Evolutionary conservation across 30 jellyfish, hydroid and myxozoan genomes (phyloP), one percentile per base, ranked within the genome.

Genomic region (Turritopsis rubra): DNA sequence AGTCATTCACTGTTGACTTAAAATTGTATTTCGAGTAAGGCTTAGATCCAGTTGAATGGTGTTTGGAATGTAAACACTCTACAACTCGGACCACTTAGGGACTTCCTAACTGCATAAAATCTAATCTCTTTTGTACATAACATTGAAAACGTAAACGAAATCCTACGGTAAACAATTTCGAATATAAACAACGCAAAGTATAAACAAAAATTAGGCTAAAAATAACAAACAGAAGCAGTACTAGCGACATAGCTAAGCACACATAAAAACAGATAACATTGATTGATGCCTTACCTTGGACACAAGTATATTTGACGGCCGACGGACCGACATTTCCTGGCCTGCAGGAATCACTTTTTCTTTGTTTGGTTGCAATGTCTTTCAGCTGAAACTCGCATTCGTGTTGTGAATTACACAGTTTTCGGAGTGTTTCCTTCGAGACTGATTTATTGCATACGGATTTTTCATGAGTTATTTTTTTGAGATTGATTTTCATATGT

Each of bases 261-360:
- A 22, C 28, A 68, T 8, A 68, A 68, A 68, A 16, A 68, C 31
- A 8, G 77, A 68, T 1, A 68, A 68, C 5, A 16, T 1, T 72
- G 81, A 72, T 1, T 0, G 60, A 72, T 72, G 52, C 31, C 81
- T 16, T 77, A 53, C 73, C 85, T 77, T 29, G 72, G 29, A 77
- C 73, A 30, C 85, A 77, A 24, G 71, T 60, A 66, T 77, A 77
- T 77, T 77, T 77, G 41, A 77, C 53, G 53, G 30, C 23, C 29
- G 74, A 29, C 20, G 72, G 26, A 1, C 85, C 85, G 29, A 77
- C 74, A 28, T 77, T 77, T 77, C 25, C 85, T 8, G 23, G 73
- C 16, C 28, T 20, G 28, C 85, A 77, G 18, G 27, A 24, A 21
- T 8, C 23, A n/a, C 71, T 60, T 52, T 77, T 75, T 23, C 29